Evolutionary conservation across 1,140 invertebrate genomes (phyloP).

Genomic region (Drosophila paulistorum): DNA sequence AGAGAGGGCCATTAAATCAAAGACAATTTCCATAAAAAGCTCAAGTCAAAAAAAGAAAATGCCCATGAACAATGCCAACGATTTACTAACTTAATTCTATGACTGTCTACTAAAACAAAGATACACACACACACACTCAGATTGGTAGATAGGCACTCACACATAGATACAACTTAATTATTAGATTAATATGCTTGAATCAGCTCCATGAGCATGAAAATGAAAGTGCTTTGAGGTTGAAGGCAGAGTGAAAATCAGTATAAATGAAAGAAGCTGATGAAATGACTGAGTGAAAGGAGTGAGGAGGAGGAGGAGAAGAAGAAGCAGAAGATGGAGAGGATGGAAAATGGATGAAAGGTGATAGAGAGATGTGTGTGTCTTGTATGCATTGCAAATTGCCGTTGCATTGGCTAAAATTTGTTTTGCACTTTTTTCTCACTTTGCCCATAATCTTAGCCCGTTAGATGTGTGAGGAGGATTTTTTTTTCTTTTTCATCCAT

Average conservation of each 20-base stretch:
- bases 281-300: not conserved
- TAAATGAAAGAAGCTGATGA: constrained; percentile 8
- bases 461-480: constrained; percentile 16
- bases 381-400: constrained; percentile 8
- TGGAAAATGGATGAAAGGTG: not conserved
- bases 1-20: constrained; percentile 5
- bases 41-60: not conserved
- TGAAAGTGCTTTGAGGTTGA: constrained; percentile 48
- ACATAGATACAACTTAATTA: constrained; percentile 46
- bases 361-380: not conserved
- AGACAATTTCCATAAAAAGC: constrained; percentile 12
- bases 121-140: constrained; percentile 13
- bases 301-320: no score
- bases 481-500: constrained; percentile 44
- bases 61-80: constrained; percentile 41
- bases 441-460: constrained; percentile 7
- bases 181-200: constrained; percentile 50
- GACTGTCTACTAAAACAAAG: constrained; percentile 16
- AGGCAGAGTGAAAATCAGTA: constrained; percentile 9
- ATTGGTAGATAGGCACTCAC: constrained; percentile 21
- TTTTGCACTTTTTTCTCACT: constrained; percentile 4
- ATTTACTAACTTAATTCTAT: constrained; percentile 62
- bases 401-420: constrained; percentile 19
- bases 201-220: constrained; percentile 54
- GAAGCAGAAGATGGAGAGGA: not conserved